Conservation (phyloP, 2,888 invertebrate genomes). For the Aleiodes testaceus region DNA sequence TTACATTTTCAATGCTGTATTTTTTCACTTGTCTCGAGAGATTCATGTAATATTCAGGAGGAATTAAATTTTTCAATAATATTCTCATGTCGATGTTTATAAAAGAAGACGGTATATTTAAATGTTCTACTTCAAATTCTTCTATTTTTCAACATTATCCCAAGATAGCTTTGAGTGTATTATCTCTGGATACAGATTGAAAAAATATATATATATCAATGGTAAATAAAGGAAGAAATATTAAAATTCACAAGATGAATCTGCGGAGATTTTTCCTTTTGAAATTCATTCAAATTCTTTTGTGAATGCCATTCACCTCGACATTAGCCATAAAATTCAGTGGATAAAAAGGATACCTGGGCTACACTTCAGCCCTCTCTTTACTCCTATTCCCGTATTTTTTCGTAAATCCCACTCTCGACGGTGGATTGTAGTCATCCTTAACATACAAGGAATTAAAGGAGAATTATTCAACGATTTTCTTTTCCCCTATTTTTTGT, state of each 20-base stretch:
- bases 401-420: conserved; percentile 21
- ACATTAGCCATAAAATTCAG: conserved; percentile 30
- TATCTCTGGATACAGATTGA: too few species aligned
- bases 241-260: too few species aligned
- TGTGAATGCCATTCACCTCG: conserved; percentile 8
- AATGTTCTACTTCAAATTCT: too few species aligned
- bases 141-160: too few species aligned
- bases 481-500: not conserved
- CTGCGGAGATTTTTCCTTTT: too few species aligned
- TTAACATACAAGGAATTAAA: conserved; percentile 27
- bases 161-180: too few species aligned
- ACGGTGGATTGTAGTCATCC: conserved; percentile 23
- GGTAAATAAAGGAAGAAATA: too few species aligned
- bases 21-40: not conserved
- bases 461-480: conserved; percentile 25
- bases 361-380: not conserved
- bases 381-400: conserved; percentile 21
- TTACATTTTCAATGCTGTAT: not conserved
- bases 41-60: not conserved
- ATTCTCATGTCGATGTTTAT: not conserved
- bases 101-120: too few species aligned
- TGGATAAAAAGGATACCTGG: not conserved
- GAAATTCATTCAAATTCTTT: conserved; percentile 10
- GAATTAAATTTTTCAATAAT: not conserved
- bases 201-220: too few species aligned